Conservation (phyloP, 2,113 vertebrate species). For the Galbula dea region DNA sequence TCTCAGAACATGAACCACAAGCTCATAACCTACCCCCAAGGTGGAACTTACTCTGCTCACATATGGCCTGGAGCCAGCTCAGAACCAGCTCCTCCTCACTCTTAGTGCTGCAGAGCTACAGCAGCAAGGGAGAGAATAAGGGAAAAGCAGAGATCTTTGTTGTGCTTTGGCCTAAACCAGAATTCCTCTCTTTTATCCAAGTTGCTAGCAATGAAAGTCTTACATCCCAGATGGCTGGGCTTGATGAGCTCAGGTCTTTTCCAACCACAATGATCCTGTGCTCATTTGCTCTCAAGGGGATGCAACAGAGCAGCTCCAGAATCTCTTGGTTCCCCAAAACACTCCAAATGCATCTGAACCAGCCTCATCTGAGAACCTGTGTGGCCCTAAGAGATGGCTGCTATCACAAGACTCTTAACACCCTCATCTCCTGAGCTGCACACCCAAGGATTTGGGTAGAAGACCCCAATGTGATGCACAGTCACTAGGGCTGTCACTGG, state of each 20-base stretch:
- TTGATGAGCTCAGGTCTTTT: no score
- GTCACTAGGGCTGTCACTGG: no score
- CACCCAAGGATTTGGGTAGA: not conserved
- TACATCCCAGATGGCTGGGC: not conserved
- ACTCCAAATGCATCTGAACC: not conserved
- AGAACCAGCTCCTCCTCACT: not conserved
- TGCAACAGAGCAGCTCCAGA: not conserved
- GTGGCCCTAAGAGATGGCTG: not conserved
- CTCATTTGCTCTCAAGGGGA: not conserved
- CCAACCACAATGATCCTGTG: no score
- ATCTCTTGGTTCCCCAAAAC: not conserved
- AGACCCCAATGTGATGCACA: fast-evolving
- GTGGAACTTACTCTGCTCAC: not conserved
- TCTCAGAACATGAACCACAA: not conserved
- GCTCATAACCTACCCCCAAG: not conserved
- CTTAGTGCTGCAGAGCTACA: not conserved
- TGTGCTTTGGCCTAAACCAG: not conserved
- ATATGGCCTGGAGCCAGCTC: not conserved
- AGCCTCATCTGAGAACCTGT: not conserved
- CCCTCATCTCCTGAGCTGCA: not conserved
- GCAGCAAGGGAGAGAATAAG: not conserved
- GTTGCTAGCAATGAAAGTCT: not conserved
- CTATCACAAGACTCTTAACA: not conserved
- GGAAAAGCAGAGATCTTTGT: not conserved
- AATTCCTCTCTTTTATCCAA: not conserved